Evolutionary conservation across 2,797 vertebrate genomes (phyloP), one percentile per base, ranked within the genome.

Genomic region (Coregonus ussuriensis): DNA sequence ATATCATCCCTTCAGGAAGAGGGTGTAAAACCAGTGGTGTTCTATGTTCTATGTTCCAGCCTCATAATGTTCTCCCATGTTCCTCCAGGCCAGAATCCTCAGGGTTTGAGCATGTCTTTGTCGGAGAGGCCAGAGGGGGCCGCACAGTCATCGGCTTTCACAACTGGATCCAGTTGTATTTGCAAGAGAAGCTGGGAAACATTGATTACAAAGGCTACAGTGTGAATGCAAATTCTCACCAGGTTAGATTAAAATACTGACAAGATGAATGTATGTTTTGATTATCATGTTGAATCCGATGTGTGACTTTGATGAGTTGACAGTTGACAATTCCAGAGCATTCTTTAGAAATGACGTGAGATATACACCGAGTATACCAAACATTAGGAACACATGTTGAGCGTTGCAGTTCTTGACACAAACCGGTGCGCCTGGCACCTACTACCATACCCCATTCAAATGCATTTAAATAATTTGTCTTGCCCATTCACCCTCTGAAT

Each of bases 81-180:
- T 56, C 25, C 16, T 74, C 31, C 80, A 95, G 95, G 78, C 94
- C 94, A 31, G 95, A 95, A 88, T 95, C 95, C 9, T 96, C 95
- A 1, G 95, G 95, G 25, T 96, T 95, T 47, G 95, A 95, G 81
- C 95, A 96, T 2, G 94, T 95, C 77, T 95, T 95, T 82, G 95
- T 96, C 0, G 94, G 95, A 3, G 95, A 95, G 89, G 95, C 95
- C 0, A 90, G 94, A 85, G 93, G 94, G 47, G 87, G 92, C 0
- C 90, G 88, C n/a, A 95, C 91, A 1, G 94, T 96, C 71, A 95
- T 95, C 0, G 95, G 95, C 16, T 96, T 96, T 81, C 95, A 96
- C 87, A 95, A 95, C 93, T 96, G 94, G 94, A 95, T 95, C 82
- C 95, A 95, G 92, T 89, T 96, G n/a, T 96, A 96, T 83, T 81